Evolutionary conservation across 2,888 invertebrate species (phyloP), one percentile per base, ranked within the genome.

Genomic region (Hesperia comma): DNA sequence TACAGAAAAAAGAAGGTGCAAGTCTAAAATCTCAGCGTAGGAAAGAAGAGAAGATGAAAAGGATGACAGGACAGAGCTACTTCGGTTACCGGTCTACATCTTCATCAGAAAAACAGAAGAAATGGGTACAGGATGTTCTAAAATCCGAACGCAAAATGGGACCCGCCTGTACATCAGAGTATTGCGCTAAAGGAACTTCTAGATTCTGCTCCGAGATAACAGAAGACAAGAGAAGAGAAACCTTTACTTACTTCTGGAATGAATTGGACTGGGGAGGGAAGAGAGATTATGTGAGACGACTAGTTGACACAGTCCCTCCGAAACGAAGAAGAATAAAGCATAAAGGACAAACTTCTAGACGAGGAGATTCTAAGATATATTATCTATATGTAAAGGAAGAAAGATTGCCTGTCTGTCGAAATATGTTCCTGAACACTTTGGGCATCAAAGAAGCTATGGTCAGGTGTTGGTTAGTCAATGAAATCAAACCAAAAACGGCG

Each of bases 391-490:
- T 72, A 1, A 75, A 79, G 0, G 76, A 75, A 0, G 71, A 82
- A 2, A 79, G 76, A 19, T 2, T 82, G 0, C 70, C 76, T 0
- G 89, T 89, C 0, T 89, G 89, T 37, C 68, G 88, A 0, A 73
- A 79, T 0, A 87, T 83, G 71, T 89, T 89, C 67, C 62, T 88
- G 0, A 86, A 86, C 14, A 89, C 89, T 0, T 33, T 89, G 37
- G 88, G 86, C 0, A 73, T 89, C 0, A 89, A 89, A 72, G 89
- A 89, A 40, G 86, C 88, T 0, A 88, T 81, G 79, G 77, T 89
- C 0, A 68, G 89, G 4, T 83, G 74, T 14, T 89, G 89, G 89
- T 58, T 89, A 0, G 17, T 69, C 0, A 76, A 71, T 0, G 72
- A 77, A 32, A 67, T 14, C 5, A 79, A 74, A 12, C 78, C 79